These are phyloP conservation scores for Pachydiplax longipennis DNA, from an alignment of 2,888 invertebrate species.

Conservation along the genomic window DNA sequence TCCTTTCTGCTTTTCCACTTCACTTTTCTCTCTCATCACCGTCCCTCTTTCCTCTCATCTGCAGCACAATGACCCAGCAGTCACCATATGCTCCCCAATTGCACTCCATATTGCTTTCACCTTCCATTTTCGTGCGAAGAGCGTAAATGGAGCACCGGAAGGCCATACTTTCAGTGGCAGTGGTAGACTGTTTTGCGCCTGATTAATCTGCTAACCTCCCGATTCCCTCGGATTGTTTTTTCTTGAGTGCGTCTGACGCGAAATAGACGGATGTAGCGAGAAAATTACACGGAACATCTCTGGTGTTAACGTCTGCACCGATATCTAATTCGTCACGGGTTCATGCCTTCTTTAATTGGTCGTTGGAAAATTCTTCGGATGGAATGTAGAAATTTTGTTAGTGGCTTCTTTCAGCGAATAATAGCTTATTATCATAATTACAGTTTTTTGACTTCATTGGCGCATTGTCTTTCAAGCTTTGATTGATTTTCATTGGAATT, in stretches of 20 bases:
- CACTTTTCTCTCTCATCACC: background rate
- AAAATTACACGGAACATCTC: no score
- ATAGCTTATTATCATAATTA: no score
- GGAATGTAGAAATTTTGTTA: no score
- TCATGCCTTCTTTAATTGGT: no score
- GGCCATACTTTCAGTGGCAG: background rate
- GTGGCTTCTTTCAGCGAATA: no score
- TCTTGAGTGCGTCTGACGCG: background rate
- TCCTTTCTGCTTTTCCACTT: background rate
- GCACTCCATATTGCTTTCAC: background rate
- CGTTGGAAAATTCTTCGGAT: no score
- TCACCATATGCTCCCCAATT: background rate
- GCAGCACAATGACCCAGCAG: background rate
- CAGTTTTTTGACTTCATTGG: no score
- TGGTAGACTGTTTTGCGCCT: background rate
- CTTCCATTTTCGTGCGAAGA: background rate
- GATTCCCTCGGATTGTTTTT: background rate
- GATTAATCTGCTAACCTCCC: background rate
- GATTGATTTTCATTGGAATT: no score
- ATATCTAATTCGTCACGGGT: no score
- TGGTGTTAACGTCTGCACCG: no score
- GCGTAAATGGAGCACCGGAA: background rate
- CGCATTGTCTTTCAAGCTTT: no score
- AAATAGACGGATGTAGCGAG: no score
- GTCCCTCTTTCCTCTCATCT: background rate